phyloP scores from a whole-genome alignment of 2,888 invertebrate genomes.

The Brenthis ino region DNA sequence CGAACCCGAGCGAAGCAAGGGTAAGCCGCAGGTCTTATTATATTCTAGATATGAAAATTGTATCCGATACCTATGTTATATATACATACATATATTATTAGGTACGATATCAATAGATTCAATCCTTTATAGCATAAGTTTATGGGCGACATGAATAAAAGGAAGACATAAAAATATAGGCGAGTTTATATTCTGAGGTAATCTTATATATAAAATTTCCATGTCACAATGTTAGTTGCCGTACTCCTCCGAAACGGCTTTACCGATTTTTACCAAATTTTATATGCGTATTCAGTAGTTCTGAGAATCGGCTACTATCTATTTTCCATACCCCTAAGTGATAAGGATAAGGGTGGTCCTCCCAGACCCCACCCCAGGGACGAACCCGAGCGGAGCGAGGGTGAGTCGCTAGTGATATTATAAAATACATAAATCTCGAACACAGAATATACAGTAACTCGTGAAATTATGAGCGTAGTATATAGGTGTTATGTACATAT shows the following conservation, averaged over 20 bases:
- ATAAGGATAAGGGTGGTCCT: too few species aligned
- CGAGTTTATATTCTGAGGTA: conserved; percentile 72
- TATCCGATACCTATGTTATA: neutral
- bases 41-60: too few species aligned
- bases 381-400: too few species aligned
- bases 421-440: conserved; percentile 62
- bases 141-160: conserved; percentile 78
- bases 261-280: too few species aligned
- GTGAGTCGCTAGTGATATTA: conserved; percentile 49
- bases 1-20: too few species aligned
- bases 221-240: too few species aligned
- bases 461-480: conserved; percentile 22
- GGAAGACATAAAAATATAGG: conserved; percentile 68
- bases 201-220: conserved; percentile 31
- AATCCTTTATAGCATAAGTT: conserved; percentile 58
- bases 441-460: conserved; percentile 48
- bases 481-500: conserved; percentile 3
- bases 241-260: too few species aligned
- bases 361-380: too few species aligned
- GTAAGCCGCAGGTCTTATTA: too few species aligned
- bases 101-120: conserved; percentile 8
- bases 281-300: too few species aligned
- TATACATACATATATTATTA: conserved; percentile 21
- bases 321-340: too few species aligned
- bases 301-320: too few species aligned